A percentile compares a stretch with the other conserved stretches of the same genome.
Evolutionary conservation across 1,140 invertebrate species (phyloP).

Genomic region (Orchestia grillus): DNA sequence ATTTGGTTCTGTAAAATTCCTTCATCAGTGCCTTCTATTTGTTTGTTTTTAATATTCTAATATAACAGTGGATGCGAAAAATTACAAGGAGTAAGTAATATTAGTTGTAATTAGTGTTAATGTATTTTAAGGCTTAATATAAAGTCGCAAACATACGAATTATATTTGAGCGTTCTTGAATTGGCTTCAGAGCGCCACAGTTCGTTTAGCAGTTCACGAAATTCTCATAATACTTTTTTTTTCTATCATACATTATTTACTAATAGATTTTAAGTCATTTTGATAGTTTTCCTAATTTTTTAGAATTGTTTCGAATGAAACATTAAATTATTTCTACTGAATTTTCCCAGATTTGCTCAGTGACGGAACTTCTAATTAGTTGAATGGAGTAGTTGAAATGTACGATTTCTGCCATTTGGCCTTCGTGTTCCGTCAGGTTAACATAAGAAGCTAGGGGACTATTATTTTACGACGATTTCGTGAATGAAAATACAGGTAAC

Average conservation of each 20-base stretch:
- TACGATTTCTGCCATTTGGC: neutral
- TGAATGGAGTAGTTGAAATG: neutral
- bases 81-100: neutral
- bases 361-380: neutral
- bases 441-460: too few species aligned
- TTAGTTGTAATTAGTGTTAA: neutral
- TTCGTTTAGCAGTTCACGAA: neutral
- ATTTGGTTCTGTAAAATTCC: neutral
- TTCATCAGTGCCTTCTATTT: constrained; percentile 39
- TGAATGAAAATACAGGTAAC: too few species aligned
- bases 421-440: neutral
- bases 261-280: neutral
- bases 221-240: neutral
- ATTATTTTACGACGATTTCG: too few species aligned
- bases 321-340: neutral
- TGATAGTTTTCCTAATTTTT: neutral
- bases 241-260: neutral
- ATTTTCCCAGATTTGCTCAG: neutral
- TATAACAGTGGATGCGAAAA: constrained; percentile 15
- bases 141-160: neutral
- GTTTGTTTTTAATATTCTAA: constrained; percentile 43
- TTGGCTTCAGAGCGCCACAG: neutral
- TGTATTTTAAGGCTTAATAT: neutral
- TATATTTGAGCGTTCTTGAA: neutral
- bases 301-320: neutral